Base-by-base conservation (phyloP, 2,888 invertebrate species). In the Ephialtes manifestator region DNA sequence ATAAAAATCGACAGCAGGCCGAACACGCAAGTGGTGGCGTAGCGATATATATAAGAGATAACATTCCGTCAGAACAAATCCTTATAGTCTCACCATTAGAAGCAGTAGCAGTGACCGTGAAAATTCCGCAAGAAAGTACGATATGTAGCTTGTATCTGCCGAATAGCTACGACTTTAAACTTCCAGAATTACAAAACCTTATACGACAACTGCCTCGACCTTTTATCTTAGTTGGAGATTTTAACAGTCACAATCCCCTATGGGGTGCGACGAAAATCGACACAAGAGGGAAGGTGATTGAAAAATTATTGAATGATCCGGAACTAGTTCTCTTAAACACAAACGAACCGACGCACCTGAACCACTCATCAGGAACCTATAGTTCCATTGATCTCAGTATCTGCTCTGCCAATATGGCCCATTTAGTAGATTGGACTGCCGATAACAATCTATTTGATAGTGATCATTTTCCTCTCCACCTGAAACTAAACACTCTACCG, bases 191-290 rank as follows among this genome's bases (percentile, higher is more conserved):
- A 11, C 46, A 77, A 15, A 63, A 86, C 58, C 13, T 86, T 4
- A 72, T 82, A 4, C 58, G 74, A 15, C 87, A 89, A 81, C 74
- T 90, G 0, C 88, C 87, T 7, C 78, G 80, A 63, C 90, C 88
- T 5, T 82, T 80, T 24, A 60, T 90, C n/a, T 60, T 89, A 4
- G 24, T 88, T 8, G 90, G 90, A 18, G 88, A 90, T 71, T 89
- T 90, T 31, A 89, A 88, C 53, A 84, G 85, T 63, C 85, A 89
- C 67, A 87, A 85, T 72, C 10, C 43, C 8, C 15, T 80, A 0
- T 88, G 88, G 87, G 88, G 88, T 4, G 84, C 87, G 28, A 28
- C n/a, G 1, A 53, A 82, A 31, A 68, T 46, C 15, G 87, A 89
- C 39, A 39, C 28, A 11, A 60, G 86, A 51, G 89, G 89, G 11